Conservation (phyloP, 64 coral and sea anemone species). For the Montipora capricornis region DNA sequence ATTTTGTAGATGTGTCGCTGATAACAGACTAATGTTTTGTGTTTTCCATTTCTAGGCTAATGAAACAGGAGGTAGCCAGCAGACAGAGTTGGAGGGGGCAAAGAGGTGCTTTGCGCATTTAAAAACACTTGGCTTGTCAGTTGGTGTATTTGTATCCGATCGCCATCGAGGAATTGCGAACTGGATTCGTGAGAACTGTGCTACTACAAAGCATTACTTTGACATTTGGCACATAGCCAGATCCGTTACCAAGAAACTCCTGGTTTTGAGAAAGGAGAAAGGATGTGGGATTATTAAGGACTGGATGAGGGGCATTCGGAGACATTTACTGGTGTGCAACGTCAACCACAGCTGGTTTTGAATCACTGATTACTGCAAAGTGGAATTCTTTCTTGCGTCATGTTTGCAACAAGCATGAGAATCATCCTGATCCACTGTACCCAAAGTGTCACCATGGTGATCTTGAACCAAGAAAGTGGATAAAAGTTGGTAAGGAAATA, state of each 20-base stretch:
- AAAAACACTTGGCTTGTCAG: neutral
- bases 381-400: conserved; percentile 26
- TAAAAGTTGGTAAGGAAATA: neutral
- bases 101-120: conserved; percentile 2
- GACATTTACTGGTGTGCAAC: conserved; percentile 32
- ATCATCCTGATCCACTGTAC: neutral
- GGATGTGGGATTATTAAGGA: neutral
- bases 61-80: neutral
- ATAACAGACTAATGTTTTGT: no score
- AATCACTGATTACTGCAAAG: neutral
- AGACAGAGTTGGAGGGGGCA: conserved; percentile 16
- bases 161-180: conserved; percentile 42
- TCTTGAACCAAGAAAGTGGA: neutral
- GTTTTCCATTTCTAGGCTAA: neutral
- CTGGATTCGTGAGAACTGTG: neutral
- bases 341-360: neutral
- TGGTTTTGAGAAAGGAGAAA: neutral
- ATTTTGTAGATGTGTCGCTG: neutral
- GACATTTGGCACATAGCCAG: neutral
- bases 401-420: neutral
- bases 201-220: neutral
- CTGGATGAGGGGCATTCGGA: neutral
- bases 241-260: neutral
- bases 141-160: conserved; percentile 15
- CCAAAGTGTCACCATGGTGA: neutral